Percentiles rank a stretch among this genome's conserved stretches.
Evolutionary conservation across 2,113 vertebrate species (phyloP).

Genomic region (Dipodomys ordii): DNA sequence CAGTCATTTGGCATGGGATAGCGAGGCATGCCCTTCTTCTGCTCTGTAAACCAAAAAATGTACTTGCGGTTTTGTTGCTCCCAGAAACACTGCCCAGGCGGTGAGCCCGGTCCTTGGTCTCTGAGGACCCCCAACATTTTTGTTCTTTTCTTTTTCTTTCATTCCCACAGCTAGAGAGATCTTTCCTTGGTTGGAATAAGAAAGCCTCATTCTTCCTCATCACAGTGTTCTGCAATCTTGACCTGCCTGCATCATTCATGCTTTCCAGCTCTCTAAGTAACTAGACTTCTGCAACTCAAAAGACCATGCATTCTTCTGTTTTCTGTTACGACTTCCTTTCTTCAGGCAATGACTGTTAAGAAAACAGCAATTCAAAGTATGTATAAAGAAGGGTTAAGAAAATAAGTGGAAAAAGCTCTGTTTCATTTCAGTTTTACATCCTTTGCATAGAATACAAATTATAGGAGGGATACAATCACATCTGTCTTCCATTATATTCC

Average conservation of each 20-base stretch:
- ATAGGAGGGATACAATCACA: neutral
- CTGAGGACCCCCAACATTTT: neutral
- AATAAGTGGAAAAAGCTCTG: neutral
- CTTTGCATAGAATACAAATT: slow-evolving; percentile 36
- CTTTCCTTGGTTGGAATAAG: neutral
- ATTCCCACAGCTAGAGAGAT: neutral
- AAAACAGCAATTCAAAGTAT: slow-evolving; percentile 20
- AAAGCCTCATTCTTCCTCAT: neutral
- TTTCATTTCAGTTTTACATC: slow-evolving; percentile 1
- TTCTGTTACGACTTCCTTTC: slow-evolving; percentile 1
- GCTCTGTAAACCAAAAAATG: neutral
- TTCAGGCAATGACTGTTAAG: slow-evolving; percentile 39
- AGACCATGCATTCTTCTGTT: neutral
- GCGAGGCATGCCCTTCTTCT: neutral
- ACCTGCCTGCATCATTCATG: neutral
- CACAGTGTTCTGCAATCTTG: neutral
- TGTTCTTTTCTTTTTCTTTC: neutral
- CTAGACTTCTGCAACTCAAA: neutral
- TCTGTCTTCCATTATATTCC: neutral
- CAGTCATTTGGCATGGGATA: neutral
- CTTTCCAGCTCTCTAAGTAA: slow-evolving; percentile 2
- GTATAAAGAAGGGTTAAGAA: neutral
- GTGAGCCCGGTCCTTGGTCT: neutral
- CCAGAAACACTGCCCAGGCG: neutral
- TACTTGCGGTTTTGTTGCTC: neutral